Evolutionary conservation across 2,888 invertebrate species (phyloP), one percentile per base, ranked within the genome.

Genomic region (Dicycla oo): DNA sequence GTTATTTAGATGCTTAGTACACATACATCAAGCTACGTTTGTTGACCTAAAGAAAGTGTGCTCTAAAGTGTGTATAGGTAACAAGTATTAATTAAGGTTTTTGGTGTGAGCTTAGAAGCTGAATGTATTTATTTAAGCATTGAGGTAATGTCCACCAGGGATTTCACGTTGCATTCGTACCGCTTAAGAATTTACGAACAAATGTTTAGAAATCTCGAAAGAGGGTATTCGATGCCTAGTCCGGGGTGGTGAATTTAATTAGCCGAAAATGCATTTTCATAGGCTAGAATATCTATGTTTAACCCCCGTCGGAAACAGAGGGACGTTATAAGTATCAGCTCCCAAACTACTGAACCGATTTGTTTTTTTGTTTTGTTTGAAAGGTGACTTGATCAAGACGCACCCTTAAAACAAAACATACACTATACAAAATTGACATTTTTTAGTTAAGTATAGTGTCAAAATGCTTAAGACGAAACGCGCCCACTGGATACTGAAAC

Each of bases 71-170:
- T n/a, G 11, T 54, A 20, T 3, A n/a, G n/a, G n/a, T n/a, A 40
- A 60, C 45, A 20, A 54, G 23, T 49, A 61, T 49, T 30, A 54
- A 54, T 40, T 72, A 11, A 23, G 62, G 47, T 40, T 54, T 70
- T 72, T 54, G n/a, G 15, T 23, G 30, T 56, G 40, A 49, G 34
- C 40, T 56, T 63, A 49, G 1, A 56, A 63, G 10, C 20, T 47
- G 13, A 47, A 47, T 56, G 56, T 73, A 56, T 62, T 56, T 49
- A 73, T 43, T 34, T 63, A 62, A 72, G 13, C 40, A 56, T 63
- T 73, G 20, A 49, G 63, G 43, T 72, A 56, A 61, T 62, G 23
- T 34, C 34, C 40, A 49, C 30, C 18, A 43, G 20, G 18, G 34
- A 18, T 63, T 49, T 26, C n/a, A 49, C 18, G n/a, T 57, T 49